Base-by-base conservation (phyloP, 2,797 vertebrate genomes). In the Pteropus rufus region DNA sequence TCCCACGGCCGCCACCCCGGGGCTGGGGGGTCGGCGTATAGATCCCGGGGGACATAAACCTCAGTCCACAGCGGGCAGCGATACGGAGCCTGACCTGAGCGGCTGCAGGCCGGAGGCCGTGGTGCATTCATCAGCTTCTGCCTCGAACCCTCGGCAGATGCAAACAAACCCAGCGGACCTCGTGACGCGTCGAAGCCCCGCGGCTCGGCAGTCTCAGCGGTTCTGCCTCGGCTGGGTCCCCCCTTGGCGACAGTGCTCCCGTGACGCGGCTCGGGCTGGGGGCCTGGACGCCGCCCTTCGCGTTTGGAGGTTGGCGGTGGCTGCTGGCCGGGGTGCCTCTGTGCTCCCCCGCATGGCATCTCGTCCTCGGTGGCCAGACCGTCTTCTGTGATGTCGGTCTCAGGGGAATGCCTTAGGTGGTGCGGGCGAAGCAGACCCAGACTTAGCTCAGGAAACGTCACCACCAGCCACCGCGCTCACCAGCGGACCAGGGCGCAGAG, bases 241-340 rank as follows among this genome's bases (percentile, higher is more conserved):
- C n/a, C 11, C 7, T 36, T 46, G 46, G 36, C 4, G 16, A 18
- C 8, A 31, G 29, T 24, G 26, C 24, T 39, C 46, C 77, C 19
- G 7, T 11, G 26, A 23, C 18, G 23, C 14, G 21, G 1, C 23
- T 11, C 12, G n/a, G 18, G 19, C 23, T 11, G 29, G n/a, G 18
- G 26, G 16, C 39, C 12, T 5, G 11, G 24, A 39, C 9, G 18
- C 49, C 26, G 31, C 5, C 3, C 7, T 16, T 14, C 12, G 0
- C 21, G 34, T 24, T 16, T 79, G 41, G 46, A 89, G 11, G 26
- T 24, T 52, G 26, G 46, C n/a, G 18, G 34, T 29, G 29, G 49
- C 26, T n/a, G 9, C 29, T 21, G 24, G n/a, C n/a, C 5, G 36
- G 70, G 29, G 44, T 23, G 7, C 72, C 24, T 54, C 75, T 41